Evolutionary conservation across 2,113 vertebrate species (phyloP).

Genomic region (Ciconia boyciana): DNA sequence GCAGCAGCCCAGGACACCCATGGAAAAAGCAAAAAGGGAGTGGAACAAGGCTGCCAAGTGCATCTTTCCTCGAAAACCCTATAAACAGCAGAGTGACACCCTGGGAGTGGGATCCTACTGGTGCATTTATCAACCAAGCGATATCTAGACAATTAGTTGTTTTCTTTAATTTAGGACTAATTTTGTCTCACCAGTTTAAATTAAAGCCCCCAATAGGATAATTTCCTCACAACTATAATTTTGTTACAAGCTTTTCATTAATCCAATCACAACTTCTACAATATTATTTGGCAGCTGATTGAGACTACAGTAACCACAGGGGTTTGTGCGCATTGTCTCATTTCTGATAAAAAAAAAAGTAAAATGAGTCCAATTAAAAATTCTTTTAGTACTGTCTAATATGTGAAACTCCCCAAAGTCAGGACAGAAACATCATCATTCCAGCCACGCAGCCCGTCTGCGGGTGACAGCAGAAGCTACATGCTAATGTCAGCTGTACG

Average conservation of each 20-base stretch:
- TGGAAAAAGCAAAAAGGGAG: background rate
- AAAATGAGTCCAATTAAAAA: conserved; percentile 62
- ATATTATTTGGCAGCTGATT: conserved; percentile 67
- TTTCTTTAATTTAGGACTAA: conserved; percentile 67
- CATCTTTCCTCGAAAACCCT: background rate
- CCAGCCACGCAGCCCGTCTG: background rate
- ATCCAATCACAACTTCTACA: conserved; percentile 66
- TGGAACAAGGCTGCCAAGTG: background rate
- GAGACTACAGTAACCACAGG: conserved; percentile 61
- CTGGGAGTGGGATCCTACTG: background rate
- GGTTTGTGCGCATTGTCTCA: conserved; percentile 47
- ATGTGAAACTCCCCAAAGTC: conserved; percentile 49
- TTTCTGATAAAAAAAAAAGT: conserved; percentile 47
- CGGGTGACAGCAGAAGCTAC: conserved; percentile 6
- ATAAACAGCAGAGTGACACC: background rate
- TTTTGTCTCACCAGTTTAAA: conserved; percentile 65
- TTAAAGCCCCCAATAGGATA: conserved; percentile 56
- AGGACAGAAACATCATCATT: conserved; percentile 24
- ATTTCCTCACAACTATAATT: conserved; percentile 66
- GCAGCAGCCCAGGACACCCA: background rate
- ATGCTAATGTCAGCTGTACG: background rate
- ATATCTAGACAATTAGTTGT: conserved; percentile 51
- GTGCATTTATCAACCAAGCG: conserved; percentile 10
- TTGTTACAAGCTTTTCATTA: conserved; percentile 75
- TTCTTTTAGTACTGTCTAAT: conserved; percentile 41